Base-by-base conservation (phyloP, 2,113 vertebrate species). In the Syngnathoides biaculeatus region DNA sequence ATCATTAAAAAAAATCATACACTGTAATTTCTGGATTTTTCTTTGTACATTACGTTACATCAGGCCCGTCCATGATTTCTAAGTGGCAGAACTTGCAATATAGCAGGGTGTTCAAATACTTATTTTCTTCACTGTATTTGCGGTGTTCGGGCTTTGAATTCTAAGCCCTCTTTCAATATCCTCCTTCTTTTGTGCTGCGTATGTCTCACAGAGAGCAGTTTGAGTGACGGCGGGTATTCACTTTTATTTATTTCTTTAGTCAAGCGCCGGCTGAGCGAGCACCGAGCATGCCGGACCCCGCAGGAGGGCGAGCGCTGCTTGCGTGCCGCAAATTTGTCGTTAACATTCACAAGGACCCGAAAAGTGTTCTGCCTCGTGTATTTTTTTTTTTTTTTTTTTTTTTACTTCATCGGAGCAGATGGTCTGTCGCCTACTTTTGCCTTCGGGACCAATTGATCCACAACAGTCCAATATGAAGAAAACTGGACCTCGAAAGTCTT, bases 331-430 rank as follows among this genome's bases (percentile, higher is more conserved):
- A 35, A 48, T 24, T 4, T 22, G 38, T 65, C 65, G 26, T 71
- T 65, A 38, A 53, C 12, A 38, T 38, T 45, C 60, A 40, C 47
- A 65, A 55, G 59, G 19, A 61, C 11, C 20, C 22, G 59, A 56
- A 55, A 70, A 47, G 62, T 39, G 67, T 43, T 57, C 47, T 60
- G 55, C 14, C n/a, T 40, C 64, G 43, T 43, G 39, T n/a, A n/a
- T n/a, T n/a, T n/a, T n/a, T n/a, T n/a, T n/a, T n/a, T n/a, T n/a
- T n/a, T n/a, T n/a, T n/a, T n/a, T n/a, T n/a, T 64, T 50, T 57
- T 57, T 57, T 57, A 20, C 60, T 24, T 42, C n/a, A 14, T 11
- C 43, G 11, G n/a, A 42, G 3, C 59, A 61, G 38, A 61, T 24
- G 59, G 38, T 22, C 42, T 61, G n/a, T 24, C 39, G 42, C 59